Conservation (phyloP, 2,113 vertebrate species). For the Zapornia atra region DNA sequence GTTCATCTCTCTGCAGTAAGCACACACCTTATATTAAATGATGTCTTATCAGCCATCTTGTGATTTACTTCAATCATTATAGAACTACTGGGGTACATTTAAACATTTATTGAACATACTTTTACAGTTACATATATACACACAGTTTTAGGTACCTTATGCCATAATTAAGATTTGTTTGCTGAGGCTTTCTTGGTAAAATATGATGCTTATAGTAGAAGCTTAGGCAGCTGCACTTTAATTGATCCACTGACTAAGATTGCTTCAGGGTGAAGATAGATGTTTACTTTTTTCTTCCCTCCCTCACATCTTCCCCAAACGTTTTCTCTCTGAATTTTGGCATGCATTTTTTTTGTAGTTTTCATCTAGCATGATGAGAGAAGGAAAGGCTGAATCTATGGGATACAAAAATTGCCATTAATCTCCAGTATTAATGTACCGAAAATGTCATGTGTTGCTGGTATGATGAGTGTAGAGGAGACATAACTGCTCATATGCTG, state of each 20-base stretch:
- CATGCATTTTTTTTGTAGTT: background rate
- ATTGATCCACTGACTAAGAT: background rate
- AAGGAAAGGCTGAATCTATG: background rate
- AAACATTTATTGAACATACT: background rate
- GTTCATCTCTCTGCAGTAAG: background rate
- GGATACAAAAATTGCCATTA: background rate
- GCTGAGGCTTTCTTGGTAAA: background rate
- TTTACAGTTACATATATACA: background rate
- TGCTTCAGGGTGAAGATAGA: background rate
- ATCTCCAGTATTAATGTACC: background rate
- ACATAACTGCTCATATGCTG: background rate
- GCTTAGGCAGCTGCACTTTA: background rate
- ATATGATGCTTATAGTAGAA: background rate
- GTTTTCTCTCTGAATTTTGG: background rate
- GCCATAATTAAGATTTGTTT: background rate
- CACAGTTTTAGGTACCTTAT: background rate
- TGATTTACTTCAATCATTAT: background rate
- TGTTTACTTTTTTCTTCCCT: background rate
- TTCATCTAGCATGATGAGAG: background rate
- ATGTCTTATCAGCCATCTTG: background rate
- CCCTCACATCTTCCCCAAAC: fast-evolving
- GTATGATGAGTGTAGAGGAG: background rate
- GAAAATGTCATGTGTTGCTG: background rate
- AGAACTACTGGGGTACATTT: background rate
- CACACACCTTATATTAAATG: background rate